Evolutionary conservation across 2,888 invertebrate genomes (phyloP).

Genomic region (Vanessa cardui): DNA sequence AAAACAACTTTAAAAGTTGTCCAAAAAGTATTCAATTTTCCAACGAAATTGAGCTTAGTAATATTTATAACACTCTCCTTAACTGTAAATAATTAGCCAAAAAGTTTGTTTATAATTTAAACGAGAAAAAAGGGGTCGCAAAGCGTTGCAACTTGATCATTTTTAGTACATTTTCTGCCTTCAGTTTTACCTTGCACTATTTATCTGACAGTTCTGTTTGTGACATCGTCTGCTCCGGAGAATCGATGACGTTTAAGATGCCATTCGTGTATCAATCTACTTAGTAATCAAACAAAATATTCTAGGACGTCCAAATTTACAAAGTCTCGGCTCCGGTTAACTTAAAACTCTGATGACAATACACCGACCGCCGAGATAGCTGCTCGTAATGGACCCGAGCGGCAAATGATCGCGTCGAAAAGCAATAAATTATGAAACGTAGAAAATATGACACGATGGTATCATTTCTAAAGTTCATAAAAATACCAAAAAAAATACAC

Average conservation of each 20-base stretch:
- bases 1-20: no score
- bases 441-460: conserved; percentile 75
- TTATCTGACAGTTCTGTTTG: conserved; percentile 24
- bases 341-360: conserved; percentile 36
- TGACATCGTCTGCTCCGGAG: conserved; percentile 49
- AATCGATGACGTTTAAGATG: conserved; percentile 19
- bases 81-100: no score
- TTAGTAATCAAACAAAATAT: conserved; percentile 47
- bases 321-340: conserved; percentile 32
- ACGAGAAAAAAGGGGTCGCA: no score
- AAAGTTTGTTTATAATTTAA: no score
- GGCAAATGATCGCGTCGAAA: conserved; percentile 43
- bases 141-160: no score
- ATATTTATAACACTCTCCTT: no score
- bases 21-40: no score
- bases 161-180: conserved; percentile 3
- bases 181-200: background rate
- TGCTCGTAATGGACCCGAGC: conserved; percentile 41
- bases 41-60: no score
- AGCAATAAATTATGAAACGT: conserved; percentile 68
- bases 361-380: conserved; percentile 33
- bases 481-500: conserved; percentile 75
- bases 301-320: conserved; percentile 44
- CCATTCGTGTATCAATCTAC: conserved; percentile 20
- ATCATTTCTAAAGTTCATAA: conserved; percentile 73